phyloP scores from a whole-genome alignment of 92 coral and sea anemone species.

The Bergia puertoricense region DNA sequence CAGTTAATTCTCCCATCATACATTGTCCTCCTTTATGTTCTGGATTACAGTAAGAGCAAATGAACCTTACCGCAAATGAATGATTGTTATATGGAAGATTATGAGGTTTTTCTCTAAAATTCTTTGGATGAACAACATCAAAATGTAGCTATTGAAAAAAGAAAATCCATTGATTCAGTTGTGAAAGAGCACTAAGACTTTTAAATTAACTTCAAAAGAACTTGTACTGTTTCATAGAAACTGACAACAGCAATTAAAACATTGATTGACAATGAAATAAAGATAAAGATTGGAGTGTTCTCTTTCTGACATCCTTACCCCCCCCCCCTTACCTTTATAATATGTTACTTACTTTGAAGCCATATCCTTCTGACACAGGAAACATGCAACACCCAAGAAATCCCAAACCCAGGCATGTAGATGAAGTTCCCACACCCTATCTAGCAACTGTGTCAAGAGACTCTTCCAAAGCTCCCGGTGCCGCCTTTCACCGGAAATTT shows the following conservation, averaged over 20 bases:
- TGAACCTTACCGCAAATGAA: too few species aligned
- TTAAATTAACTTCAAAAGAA: too few species aligned
- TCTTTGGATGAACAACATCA: too few species aligned
- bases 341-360: conserved; percentile 73
- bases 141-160: too few species aligned
- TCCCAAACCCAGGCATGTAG: conserved; percentile 91
- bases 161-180: too few species aligned
- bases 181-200: background rate
- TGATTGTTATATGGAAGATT: too few species aligned
- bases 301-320: background rate
- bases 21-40: too few species aligned
- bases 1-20: too few species aligned
- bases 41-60: too few species aligned
- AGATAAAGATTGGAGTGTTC: too few species aligned
- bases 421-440: conserved; percentile 86
- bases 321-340: background rate
- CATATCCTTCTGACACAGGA: conserved; percentile 73
- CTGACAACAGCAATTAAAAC: background rate
- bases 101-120: too few species aligned
- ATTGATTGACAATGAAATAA: background rate
- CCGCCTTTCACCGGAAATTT: conserved; percentile 64
- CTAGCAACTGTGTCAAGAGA: conserved; percentile 68
- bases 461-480: conserved; percentile 82
- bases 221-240: background rate
- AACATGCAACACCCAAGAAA: conserved; percentile 79